These are phyloP conservation scores for Uloborus diversus DNA, from an alignment of 1,140 invertebrate genomes.

Conservation along the genomic window DNA sequence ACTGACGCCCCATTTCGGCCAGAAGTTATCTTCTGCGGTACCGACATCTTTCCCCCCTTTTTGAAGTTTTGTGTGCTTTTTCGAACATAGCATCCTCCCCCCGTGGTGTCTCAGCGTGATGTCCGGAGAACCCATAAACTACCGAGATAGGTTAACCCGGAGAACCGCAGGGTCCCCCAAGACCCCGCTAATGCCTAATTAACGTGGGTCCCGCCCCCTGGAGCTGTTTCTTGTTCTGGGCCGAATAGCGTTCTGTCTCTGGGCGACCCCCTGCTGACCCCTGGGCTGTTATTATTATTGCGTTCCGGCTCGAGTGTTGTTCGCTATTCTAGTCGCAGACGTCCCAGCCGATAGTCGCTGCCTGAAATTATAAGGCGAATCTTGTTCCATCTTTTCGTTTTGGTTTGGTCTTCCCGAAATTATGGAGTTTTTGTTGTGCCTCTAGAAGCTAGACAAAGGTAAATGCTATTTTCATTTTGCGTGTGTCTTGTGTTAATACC, in stretches of 20 bases:
- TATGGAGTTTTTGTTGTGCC: no score
- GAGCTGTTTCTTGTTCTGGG: constrained; percentile 34
- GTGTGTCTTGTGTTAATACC: no score
- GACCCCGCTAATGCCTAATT: constrained; percentile 56
- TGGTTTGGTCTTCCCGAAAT: no score
- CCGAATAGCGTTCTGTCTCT: constrained; percentile 38
- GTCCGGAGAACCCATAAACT: constrained; percentile 40
- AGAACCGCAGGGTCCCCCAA: constrained; percentile 19
- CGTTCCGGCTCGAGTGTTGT: constrained; percentile 29
- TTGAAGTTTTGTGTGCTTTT: no score
- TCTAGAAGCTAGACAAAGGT: no score
- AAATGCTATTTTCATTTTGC: no score
- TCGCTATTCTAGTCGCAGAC: background rate
- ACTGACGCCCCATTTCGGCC: no score
- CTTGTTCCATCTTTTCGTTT: no score
- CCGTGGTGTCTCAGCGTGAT: background rate
- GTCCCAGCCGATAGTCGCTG: background rate
- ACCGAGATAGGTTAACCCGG: constrained; percentile 38
- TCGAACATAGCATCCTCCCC: no score
- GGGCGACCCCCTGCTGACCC: background rate
- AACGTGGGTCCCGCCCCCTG: constrained; percentile 44
- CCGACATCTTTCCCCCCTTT: no score
- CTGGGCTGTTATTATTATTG: constrained; percentile 34
- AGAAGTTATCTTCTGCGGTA: no score
- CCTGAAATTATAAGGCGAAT: no score